Percentiles rank a stretch among this genome's conserved stretches.
Evolutionary conservation across 2,113 vertebrate species (phyloP).

Genomic region (Eudyptes chrysolophus): DNA sequence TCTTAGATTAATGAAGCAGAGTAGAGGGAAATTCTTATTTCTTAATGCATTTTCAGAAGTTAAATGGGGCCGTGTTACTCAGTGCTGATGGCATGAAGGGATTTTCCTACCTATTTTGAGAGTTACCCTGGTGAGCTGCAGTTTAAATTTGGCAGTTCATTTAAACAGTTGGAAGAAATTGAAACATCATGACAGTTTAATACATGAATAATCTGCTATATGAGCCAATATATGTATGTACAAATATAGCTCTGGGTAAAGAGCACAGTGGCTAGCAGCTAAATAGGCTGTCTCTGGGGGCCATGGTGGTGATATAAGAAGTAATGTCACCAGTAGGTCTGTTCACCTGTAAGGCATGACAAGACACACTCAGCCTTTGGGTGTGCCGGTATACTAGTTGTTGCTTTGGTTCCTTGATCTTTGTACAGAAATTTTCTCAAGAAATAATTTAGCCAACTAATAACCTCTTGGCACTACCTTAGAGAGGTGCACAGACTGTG

Average conservation of each 20-base stretch:
- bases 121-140: conserved; percentile 25
- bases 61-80: conserved; percentile 10
- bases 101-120: conserved; percentile 68
- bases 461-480: not conserved
- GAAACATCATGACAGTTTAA: conserved; percentile 47
- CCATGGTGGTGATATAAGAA: not conserved
- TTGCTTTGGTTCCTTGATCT: not conserved
- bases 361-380: not conserved
- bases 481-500: not conserved
- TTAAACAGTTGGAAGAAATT: conserved; percentile 47
- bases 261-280: not conserved
- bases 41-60: not conserved
- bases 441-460: not conserved
- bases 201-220: conserved; percentile 40
- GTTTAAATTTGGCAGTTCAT: conserved; percentile 61
- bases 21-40: not conserved
- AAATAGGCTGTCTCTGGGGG: not conserved
- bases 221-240: not conserved
- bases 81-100: conserved; percentile 36
- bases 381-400: not conserved
- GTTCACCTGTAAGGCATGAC: not conserved
- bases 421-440: not conserved
- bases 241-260: conserved; percentile 22
- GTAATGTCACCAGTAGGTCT: not conserved
- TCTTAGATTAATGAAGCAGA: not conserved